Evolutionary conservation across 2,888 invertebrate genomes (phyloP), one percentile per base, ranked within the genome.

Genomic region (Meiosimyza decipiens): DNA sequence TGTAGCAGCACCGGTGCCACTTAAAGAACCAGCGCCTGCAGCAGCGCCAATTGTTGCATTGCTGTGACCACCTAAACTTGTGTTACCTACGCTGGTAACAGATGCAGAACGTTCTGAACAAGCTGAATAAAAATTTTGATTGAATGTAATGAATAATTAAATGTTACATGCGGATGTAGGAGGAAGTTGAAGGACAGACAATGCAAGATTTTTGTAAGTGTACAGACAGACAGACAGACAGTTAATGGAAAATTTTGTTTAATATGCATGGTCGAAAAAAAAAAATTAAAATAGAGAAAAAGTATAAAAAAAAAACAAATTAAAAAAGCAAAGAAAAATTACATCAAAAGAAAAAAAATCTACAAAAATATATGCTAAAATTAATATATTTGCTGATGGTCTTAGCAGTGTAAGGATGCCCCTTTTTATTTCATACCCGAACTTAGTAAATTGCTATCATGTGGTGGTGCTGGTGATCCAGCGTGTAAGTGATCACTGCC

Each of bases 381-480:
- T 33, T 11, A 11, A 33, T 16, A 69, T 51, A 49, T 12, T 16
- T 13, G 28, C 18, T 49, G 2, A 13, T 33, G 40, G 13, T 33
- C 40, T 3, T 33, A 5, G 18, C 49, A 3, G 6, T 28, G n/a
- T 63, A 33, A 12, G 49, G 49, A 65, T 22, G 22, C 57, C 71
- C 52, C 22, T 71, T 71, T 73, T n/a, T 65, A 51, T 71, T 60
- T 66, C 79, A 75, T 88, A 93, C 93, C 93, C 80, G 93, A 93
- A 76, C 92, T 92, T 64, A 93, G 86, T 67, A 93, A 86, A 88
- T 92, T 92, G 13, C 84, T 78, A 72, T 87, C 87, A 12, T 80
- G 82, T 71, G 81, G 78, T 72, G 86, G 81, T 70, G 90, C 88
- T 12, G 89, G 73, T 9, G 79, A 78, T 6, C 77, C 80, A 49